These are phyloP conservation scores for Tyria jacobaeae DNA, from an alignment of 2,888 invertebrate species.

Conservation along the genomic window DNA sequence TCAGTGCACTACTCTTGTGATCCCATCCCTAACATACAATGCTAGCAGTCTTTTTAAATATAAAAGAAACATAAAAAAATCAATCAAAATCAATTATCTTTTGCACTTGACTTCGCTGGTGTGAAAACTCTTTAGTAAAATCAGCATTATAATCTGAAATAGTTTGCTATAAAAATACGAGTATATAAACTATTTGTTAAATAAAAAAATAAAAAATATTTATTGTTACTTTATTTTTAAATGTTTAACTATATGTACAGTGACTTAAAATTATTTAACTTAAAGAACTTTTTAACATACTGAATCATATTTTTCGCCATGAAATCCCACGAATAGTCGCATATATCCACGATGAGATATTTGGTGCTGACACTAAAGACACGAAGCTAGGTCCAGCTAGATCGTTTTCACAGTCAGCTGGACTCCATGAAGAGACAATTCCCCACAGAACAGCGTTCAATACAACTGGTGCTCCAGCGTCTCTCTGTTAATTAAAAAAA, in stretches of 20 bases:
- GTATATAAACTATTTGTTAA: neutral
- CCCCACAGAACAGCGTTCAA: slow-evolving; percentile 71
- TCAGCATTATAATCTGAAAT: no score
- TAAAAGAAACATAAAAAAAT: no score
- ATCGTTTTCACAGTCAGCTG: slow-evolving; percentile 58
- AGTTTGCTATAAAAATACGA: no score
- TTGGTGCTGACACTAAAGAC: slow-evolving; percentile 56
- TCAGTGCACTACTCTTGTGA: no score
- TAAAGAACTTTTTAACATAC: neutral
- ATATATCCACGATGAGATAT: slow-evolving; percentile 68
- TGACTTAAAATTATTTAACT: neutral
- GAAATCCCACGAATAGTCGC: slow-evolving; percentile 33
- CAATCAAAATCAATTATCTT: no score
- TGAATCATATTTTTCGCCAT: slow-evolving; percentile 18
- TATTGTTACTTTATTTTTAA: neutral
- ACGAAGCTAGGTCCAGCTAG: slow-evolving; percentile 57
- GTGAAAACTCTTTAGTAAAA: no score
- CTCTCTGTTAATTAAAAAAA: slow-evolving; percentile 59
- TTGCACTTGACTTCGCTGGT: no score
- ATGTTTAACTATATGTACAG: neutral
- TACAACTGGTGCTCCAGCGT: slow-evolving; percentile 72
- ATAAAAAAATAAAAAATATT: neutral
- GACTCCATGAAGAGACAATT: slow-evolving; percentile 68
- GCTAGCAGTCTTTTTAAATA: no score
- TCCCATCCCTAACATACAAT: no score